Evolutionary conservation across 2,888 invertebrate species (phyloP).

Genomic region (Alviniconcha strummeri): DNA sequence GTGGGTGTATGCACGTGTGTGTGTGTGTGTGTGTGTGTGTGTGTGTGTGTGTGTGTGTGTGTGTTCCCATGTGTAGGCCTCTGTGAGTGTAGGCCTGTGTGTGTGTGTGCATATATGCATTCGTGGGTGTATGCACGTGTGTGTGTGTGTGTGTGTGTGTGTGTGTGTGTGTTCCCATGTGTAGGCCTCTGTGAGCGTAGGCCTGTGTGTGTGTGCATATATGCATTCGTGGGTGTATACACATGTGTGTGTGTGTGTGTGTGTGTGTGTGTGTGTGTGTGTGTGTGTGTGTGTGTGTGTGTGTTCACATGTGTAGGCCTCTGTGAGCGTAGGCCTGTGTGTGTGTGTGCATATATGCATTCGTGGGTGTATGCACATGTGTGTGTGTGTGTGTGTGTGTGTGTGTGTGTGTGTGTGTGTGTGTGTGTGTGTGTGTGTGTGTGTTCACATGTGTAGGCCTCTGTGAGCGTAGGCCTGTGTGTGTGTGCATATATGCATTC

Average conservation of each 20-base stretch:
- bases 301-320: not conserved
- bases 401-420: conserved; percentile 22
- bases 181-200: not conserved
- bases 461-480: not conserved
- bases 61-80: not conserved
- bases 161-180: conserved; percentile 1
- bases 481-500: not conserved
- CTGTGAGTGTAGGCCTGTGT: not conserved
- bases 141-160: not conserved
- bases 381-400: not conserved
- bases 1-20: not conserved
- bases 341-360: not conserved
- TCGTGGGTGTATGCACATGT: not conserved
- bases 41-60: not conserved
- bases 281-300: conserved; percentile 15
- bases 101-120: not conserved
- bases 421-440: conserved; percentile 20
- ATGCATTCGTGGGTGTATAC: not conserved
- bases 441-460: not conserved
- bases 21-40: not conserved
- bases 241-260: not conserved
- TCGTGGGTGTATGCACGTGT: not conserved
- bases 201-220: not conserved
- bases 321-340: not conserved
- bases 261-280: not conserved